Conservation (phyloP, 2,888 invertebrate species). For the Rapana venosa region DNA sequence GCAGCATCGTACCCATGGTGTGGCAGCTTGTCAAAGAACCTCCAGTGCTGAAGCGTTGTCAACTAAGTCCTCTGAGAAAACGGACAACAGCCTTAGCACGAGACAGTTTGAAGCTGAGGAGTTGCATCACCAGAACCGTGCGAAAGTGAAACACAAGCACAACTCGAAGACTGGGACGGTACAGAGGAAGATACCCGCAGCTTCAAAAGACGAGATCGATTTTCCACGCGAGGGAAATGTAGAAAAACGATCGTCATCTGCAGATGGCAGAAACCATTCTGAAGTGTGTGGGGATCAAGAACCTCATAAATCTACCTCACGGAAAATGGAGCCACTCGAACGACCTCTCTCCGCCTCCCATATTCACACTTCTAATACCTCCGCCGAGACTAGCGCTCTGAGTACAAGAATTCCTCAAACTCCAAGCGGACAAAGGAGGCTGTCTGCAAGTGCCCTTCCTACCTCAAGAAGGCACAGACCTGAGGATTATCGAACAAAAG, state of each 20-base stretch:
- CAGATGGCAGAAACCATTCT: neutral
- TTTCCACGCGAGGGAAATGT: neutral
- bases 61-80: neutral
- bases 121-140: neutral
- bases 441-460: neutral
- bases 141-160: neutral
- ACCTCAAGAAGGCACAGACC: neutral
- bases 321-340: neutral
- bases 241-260: neutral
- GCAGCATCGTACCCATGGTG: neutral
- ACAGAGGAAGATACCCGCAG: neutral
- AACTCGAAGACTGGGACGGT: neutral
- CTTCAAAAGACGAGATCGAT: neutral
- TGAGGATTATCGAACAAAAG: neutral
- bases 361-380: neutral
- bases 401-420: neutral
- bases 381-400: neutral
- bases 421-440: neutral
- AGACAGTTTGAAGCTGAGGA: neutral
- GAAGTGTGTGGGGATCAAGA: neutral
- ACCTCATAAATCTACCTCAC: neutral
- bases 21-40: neutral
- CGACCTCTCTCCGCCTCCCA: neutral
- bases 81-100: neutral
- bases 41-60: neutral